Base-by-base conservation (phyloP, 2,888 invertebrate species). In the Parnassius orleans region DNA sequence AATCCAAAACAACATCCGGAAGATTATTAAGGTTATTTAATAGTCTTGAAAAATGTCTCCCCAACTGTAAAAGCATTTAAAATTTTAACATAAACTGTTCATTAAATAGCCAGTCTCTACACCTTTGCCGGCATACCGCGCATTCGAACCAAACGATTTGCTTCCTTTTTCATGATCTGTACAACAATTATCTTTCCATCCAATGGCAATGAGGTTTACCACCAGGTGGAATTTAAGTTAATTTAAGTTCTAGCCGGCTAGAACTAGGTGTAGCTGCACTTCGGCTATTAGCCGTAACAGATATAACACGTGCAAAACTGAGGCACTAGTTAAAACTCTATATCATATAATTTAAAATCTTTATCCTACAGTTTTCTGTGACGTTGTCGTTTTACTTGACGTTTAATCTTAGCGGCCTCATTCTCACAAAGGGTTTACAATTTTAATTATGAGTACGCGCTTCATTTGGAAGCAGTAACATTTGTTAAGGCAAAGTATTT, bases 1-100 rank as follows among this genome's bases (percentile, higher is more conserved):
- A 80, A 43, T 88, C 88, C 10, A 95, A 72, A 1, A 86, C 87
- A 44, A 43, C 14, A 43, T 54, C 51, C 46, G 51, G 51, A 11
- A 61, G 52, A 51, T 60, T 65, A 76, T 74, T 60, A 65, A 58
- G 10, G 10, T 42, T 0, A 9, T 50, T 1, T 3, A 61, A 1
- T 10, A 63, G 33, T n/a, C 9, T 3, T 14, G 44, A 44, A 24
- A 63, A n/a, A 41, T 63, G 63, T 12, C 14, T 3, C 11, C 9
- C 24, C 5, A 62, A 43, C 62, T 62, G 42, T 12, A 10, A 62
- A 14, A 42, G 10, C 7, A 33, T 7, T 33, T 7, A 33, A 33
- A 0, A 7, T 33, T 24, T 33, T 33, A 33, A 33, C 33, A 33
- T 33, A 33, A 33, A 3, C 7, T 33, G 33, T 33, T 33, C 0